Base-by-base conservation (phyloP, 2,888 invertebrate genomes). In the Dilophus febrilis region DNA sequence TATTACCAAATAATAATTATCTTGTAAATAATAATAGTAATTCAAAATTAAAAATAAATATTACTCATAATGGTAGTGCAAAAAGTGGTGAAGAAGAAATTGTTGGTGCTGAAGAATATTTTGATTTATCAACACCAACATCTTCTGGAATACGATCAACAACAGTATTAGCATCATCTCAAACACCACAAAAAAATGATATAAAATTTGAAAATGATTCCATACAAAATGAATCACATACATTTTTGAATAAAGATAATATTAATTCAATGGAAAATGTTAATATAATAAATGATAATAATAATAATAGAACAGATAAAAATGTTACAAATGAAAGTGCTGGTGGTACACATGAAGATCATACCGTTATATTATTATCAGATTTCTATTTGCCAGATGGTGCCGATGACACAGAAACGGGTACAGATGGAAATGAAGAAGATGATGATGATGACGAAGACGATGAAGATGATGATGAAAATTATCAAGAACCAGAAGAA, bases 301-400 rank as follows among this genome's bases (percentile, higher is more conserved):
- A n/a, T 19, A 26, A 26, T 26, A 3, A 12, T 19, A 14, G 28
- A 19, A 22, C 38, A 14, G 40, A 36, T 22, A 8, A 8, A 6
- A 26, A 28, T 14, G 12, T 22, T 29, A 27, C 39, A 35, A n/a
- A 40, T 40, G n/a, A n/a, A n/a, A n/a, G n/a, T n/a, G n/a, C n/a
- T 8, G 10, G 10, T 27, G 27, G 10, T 10, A 27, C 27, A 27
- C 3, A 29, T 28, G 45, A 41, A 19, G 42, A 44, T 13, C 46
- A 52, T 42, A 52, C 49, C 37, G 55, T 42, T 33, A 59, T 53
- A 37, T 41, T 54, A n/a, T 52, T 51, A 8, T 51, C 51, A 2
- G 52, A 54, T 38, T 53, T 53, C 38, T 52, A 48, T 41, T 45
- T 53, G 5, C 51, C 53, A 51, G 48, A 34, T 58, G n/a, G n/a